phyloP scores from a whole-genome alignment of 2,797 vertebrate genomes.

The Hipposideros larvatus region DNA sequence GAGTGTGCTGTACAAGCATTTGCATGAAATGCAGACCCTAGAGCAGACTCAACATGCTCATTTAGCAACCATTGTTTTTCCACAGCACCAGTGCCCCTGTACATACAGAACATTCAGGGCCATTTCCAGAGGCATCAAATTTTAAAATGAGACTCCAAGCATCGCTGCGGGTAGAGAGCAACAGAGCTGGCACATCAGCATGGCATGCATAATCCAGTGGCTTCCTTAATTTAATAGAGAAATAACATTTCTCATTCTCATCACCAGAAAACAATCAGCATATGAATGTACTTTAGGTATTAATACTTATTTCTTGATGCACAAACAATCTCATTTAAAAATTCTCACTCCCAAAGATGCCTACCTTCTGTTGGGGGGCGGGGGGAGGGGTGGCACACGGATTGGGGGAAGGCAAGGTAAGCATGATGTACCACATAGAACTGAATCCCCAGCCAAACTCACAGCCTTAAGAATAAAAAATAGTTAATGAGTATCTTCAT shows the following conservation, averaged over 20 bases:
- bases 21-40: neutral
- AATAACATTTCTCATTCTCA: slow-evolving; percentile 88
- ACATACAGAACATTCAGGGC: neutral
- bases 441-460: slow-evolving; percentile 86
- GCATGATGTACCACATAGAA: slow-evolving; percentile 75
- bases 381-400: neutral
- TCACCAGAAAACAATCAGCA: slow-evolving; percentile 88
- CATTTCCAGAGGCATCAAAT: slow-evolving; percentile 42
- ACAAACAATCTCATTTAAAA: slow-evolving; percentile 89
- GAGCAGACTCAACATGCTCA: neutral
- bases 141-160: slow-evolving; percentile 73
- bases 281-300: slow-evolving; percentile 86
- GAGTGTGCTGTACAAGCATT: neutral
- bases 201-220: slow-evolving; percentile 69
- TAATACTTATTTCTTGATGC: slow-evolving; percentile 87
- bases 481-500: slow-evolving; percentile 87
- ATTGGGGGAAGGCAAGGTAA: slow-evolving; percentile 80
- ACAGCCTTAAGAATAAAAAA: slow-evolving; percentile 82
- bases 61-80: neutral
- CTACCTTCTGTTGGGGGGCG: slow-evolving; percentile 81
- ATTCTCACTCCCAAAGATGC: slow-evolving; percentile 82
- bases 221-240: slow-evolving; percentile 85
- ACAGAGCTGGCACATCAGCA: slow-evolving; percentile 63
- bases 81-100: neutral
- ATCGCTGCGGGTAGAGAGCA: slow-evolving; percentile 76